Percentiles rank a stretch among this genome's conserved stretches.
phyloP scores from a whole-genome alignment of 2,888 invertebrate species.

The Perizoma affinitatum region DNA sequence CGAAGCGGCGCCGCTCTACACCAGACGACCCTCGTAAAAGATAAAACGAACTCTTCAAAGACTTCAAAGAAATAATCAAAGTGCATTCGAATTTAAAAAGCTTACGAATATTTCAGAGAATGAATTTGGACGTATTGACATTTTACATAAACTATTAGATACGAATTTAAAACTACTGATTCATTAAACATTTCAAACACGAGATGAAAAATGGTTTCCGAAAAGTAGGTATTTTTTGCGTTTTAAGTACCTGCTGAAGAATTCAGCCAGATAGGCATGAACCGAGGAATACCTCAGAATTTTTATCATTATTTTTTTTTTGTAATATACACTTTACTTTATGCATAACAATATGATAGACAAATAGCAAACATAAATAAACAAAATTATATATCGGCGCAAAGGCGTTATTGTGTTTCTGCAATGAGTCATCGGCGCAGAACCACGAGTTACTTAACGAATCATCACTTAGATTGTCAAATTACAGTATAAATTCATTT shows the following conservation, averaged over 20 bases:
- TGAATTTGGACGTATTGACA: constrained; percentile 2
- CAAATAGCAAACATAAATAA: neutral
- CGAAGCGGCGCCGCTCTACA: constrained; percentile 60
- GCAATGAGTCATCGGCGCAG: too few species aligned
- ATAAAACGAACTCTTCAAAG: constrained; percentile 48
- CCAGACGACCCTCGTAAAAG: constrained; percentile 64
- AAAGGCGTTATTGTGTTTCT: too few species aligned
- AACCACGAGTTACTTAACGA: too few species aligned
- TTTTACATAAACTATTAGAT: constrained; percentile 2
- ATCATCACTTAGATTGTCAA: too few species aligned
- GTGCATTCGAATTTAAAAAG: constrained; percentile 44
- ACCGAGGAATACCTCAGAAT: neutral
- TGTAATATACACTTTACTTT: too few species aligned
- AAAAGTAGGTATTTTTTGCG: neutral
- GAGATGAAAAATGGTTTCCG: constrained; percentile 12
- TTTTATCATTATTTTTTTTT: neutral
- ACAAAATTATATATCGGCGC: too few species aligned
- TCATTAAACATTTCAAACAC: constrained; percentile 5
- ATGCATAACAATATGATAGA: too few species aligned
- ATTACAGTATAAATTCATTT: too few species aligned
- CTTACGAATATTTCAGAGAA: constrained; percentile 11
- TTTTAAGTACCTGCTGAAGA: neutral
- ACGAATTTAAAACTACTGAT: constrained; percentile 8
- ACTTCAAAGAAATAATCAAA: constrained; percentile 45
- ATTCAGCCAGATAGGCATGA: neutral